Percentiles rank a stretch among this genome's conserved stretches.
phyloP scores from a whole-genome alignment of 2,113 vertebrate species.

The Balaeniceps rex region DNA sequence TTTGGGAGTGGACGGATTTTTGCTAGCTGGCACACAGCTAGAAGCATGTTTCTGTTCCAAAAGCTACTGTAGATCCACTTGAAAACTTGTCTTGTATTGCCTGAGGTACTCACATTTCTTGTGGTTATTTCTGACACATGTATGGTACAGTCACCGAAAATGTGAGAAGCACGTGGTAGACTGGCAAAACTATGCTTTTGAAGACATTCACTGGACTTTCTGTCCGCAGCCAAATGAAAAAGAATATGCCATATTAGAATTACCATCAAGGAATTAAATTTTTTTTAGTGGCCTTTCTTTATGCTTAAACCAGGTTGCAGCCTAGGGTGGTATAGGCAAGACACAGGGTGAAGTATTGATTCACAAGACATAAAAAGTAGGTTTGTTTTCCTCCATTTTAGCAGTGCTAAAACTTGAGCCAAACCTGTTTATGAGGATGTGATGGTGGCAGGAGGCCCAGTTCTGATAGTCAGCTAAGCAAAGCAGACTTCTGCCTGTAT shows the following conservation, averaged over 20 bases:
- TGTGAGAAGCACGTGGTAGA: constrained; percentile 11
- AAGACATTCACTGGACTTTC: background rate
- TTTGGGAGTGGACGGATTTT: background rate
- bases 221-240: background rate
- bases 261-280: background rate
- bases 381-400: background rate
- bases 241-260: background rate
- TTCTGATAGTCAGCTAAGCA: background rate
- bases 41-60: background rate
- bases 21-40: background rate
- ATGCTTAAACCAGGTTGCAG: background rate
- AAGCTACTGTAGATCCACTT: background rate
- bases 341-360: background rate
- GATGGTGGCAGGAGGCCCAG: background rate
- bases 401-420: background rate
- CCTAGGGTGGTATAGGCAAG: background rate
- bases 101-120: background rate
- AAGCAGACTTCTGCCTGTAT: background rate
- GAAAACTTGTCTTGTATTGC: background rate
- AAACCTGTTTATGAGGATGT: background rate
- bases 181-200: background rate
- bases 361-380: background rate
- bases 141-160: background rate
- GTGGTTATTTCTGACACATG: background rate
- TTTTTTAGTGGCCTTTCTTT: background rate